Base-by-base conservation (phyloP, 2,797 vertebrate genomes). In the Cossypha dichroa region DNA sequence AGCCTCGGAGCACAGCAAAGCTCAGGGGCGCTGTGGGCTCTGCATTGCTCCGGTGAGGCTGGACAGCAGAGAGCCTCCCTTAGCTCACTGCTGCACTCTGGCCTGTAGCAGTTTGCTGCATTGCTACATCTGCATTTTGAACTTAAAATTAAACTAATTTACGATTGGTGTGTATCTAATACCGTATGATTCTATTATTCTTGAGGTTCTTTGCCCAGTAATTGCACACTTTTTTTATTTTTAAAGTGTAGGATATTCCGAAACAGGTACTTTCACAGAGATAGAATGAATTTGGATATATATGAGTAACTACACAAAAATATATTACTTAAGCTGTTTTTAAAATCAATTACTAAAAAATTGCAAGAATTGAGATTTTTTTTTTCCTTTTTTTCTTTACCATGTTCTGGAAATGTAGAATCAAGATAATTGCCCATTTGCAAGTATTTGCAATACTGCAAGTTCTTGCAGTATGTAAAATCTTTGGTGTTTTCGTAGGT, bases 31-130 rank as follows among this genome's bases (percentile, higher is more conserved):
- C n/a, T 10, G 1, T 14, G 19, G 20, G n/a, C 19, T 67, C 60
- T 67, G 23, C 11, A 0, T 7, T 33, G 41, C 45, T 49, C 54
- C 1, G 0, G 13, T 45, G 36, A 3, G 12, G 5, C 5, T 0
- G 3, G 15, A 5, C 41, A 43, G 28, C 38, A 45, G 15, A 2
- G 59, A 59, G 55, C 22, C 55, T 80, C 23, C 60, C 1, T 68
- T 23, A 10, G 29, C 62, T 31, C 69, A 18, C 18, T 16, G 36
- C 16, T 55, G 3, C 29, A 4, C 22, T 49, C 43, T 55, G 51
- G 20, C 69, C 64, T 54, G 23, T 15, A 33, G 22, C 16, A 45
- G 1, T 69, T 63, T 62, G 29, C 40, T 76, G 40, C 4, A 38
- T 75, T 13, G 1, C 9, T 67, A 18, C 11, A 19, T 67, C n/a